Conservation (phyloP, 1,140 invertebrate genomes). For the Psix sp. region DNA sequence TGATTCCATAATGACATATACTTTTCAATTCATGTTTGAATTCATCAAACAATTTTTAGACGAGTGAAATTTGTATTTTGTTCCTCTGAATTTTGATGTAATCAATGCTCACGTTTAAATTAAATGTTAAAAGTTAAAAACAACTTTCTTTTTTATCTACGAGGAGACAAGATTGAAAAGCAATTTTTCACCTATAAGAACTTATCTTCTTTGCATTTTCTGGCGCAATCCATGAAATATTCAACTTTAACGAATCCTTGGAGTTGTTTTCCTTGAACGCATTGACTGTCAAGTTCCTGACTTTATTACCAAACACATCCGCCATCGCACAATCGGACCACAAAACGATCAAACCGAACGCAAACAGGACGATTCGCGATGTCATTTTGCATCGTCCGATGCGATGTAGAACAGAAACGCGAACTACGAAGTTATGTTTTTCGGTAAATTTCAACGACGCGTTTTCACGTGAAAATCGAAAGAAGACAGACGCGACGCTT, state of each 20-base stretch:
- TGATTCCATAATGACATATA: too few species aligned
- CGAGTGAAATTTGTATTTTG: too few species aligned
- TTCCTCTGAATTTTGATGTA: too few species aligned
- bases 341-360: background rate
- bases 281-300: constrained; percentile 23
- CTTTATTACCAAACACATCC: constrained; percentile 4
- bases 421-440: background rate
- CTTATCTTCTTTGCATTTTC: constrained; percentile 7
- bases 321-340: background rate
- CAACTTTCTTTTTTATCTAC: too few species aligned
- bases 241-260: constrained; percentile 17
- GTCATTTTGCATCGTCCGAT: constrained; percentile 21
- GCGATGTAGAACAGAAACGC: background rate
- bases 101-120: too few species aligned
- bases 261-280: constrained; percentile 12
- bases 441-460: background rate
- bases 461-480: background rate
- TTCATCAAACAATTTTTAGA: too few species aligned
- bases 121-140: too few species aligned
- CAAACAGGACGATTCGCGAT: background rate
- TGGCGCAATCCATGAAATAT: constrained; percentile 35
- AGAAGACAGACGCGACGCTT: background rate
- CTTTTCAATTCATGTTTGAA: too few species aligned
- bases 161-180: constrained; percentile 9
- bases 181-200: constrained; percentile 21